Conservation (phyloP, 1,140 invertebrate genomes). For the Xylocopa sonorina region DNA sequence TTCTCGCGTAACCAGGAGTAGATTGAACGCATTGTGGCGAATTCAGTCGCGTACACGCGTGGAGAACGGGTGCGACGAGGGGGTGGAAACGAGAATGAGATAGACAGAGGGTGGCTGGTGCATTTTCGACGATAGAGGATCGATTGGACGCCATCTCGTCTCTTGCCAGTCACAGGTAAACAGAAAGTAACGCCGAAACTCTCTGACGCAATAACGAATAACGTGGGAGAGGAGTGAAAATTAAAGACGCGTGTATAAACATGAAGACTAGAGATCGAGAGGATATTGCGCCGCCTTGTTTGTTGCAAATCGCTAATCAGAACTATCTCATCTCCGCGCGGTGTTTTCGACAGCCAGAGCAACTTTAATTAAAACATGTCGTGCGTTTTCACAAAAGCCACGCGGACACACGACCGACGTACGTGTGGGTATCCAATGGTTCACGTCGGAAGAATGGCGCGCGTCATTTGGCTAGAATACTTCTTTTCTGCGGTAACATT, state of each 20-base stretch:
- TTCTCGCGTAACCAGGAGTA: not conserved
- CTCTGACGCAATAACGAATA: slow-evolving; percentile 32
- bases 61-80: not conserved
- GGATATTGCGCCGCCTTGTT: slow-evolving; percentile 47
- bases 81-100: not conserved
- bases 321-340: slow-evolving; percentile 13
- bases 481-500: not conserved
- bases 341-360: not conserved
- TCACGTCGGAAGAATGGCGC: not conserved
- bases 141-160: slow-evolving; percentile 54
- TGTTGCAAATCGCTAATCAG: slow-evolving; percentile 44
- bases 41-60: not conserved
- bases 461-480: not conserved
- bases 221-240: slow-evolving; percentile 33
- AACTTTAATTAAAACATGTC: slow-evolving; percentile 44
- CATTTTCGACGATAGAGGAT: slow-evolving; percentile 55
- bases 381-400: slow-evolving; percentile 40
- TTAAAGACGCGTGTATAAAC: slow-evolving; percentile 39
- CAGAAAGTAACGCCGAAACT: slow-evolving; percentile 43
- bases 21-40: slow-evolving; percentile 35
- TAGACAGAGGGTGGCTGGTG: not conserved
- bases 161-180: slow-evolving; percentile 55
- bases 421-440: not conserved
- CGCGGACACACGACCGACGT: not conserved
- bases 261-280: slow-evolving; percentile 21